Evolutionary conservation across 2,888 invertebrate species (phyloP), one percentile per base, ranked within the genome.

Genomic region (Idaea dimidiata): DNA sequence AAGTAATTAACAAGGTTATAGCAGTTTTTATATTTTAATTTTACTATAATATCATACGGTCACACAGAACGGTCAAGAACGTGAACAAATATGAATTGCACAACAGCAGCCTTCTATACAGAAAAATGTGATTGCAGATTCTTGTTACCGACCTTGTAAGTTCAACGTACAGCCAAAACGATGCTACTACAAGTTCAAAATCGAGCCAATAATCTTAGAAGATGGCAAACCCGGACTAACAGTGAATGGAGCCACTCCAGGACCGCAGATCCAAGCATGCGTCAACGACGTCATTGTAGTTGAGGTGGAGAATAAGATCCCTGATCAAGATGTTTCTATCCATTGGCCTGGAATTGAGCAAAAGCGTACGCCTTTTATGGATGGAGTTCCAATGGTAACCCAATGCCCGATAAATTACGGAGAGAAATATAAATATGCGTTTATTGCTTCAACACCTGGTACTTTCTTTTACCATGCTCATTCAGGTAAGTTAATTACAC

Each of bases 261-360:
- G 94, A 4, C 94, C 94, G 2, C 72, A 93, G 0, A 93, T 94
- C 43, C 92, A 95, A 80, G 95, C 95, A 2, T 96, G 96, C 77
- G 93, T 95, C 59, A 95, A 95, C 73, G 97, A 97, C 76, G 93
- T 95, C 53, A 88, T 97, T 2, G 92, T 96, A 0, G 95, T 96
- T 0, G 95, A 96, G 79, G 95, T 97, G 0, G 89, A 93, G 59
- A 97, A 97, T 77, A 94, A 93, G 73, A 87, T 97, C 61, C 94
- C 94, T 0, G 94, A 94, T 31, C 94, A 95, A 76, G 95, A 95
- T 59, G 83, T 95, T 0, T 93, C 95, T 7, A 89, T 97, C 10
- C 97, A 97, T 79, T 97, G 97, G 96, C 95, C 96, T 76, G 97
- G 97, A 0, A 63, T 93, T 5, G 87, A 89, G 32, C 94, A 94